Conservation (phyloP, 2,888 invertebrate genomes). For the Corythucha ciliata region DNA sequence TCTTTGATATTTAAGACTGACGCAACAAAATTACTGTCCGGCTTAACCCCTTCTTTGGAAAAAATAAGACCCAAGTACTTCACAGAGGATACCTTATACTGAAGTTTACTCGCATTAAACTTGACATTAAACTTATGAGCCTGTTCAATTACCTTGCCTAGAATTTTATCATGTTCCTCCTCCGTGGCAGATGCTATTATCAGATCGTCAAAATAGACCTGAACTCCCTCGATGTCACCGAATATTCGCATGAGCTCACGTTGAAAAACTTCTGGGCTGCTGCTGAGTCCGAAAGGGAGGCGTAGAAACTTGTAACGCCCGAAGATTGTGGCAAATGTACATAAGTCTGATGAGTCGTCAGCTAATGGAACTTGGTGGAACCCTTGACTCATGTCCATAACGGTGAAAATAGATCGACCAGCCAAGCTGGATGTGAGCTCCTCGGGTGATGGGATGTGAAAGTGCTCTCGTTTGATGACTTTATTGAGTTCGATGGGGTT, state of each 20-base stretch:
- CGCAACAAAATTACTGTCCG: not conserved
- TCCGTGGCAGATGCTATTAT: not conserved
- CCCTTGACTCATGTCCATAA: slow-evolving; percentile 2
- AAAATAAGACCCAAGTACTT: not conserved
- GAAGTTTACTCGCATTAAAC: not conserved
- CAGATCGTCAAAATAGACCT: not conserved
- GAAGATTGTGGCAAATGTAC: not conserved
- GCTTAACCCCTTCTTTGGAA: not conserved
- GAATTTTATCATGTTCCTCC: slow-evolving; percentile 1
- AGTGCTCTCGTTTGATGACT: not conserved
- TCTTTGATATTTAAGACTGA: too few relatives aligned
- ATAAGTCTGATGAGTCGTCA: not conserved
- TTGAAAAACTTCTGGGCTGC: slow-evolving; percentile 3
- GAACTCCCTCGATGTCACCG: slow-evolving; percentile 4
- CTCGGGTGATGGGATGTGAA: not conserved
- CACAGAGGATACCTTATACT: not conserved
- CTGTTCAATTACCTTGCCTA: not conserved
- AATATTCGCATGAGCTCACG: not conserved
- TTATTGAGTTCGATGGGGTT: too few relatives aligned
- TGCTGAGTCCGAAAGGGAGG: not conserved
- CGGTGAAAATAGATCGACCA: not conserved
- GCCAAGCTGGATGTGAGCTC: not conserved
- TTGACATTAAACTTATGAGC: not conserved
- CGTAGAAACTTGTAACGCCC: not conserved
- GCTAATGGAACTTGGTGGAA: not conserved